Evolutionary conservation across 2,888 invertebrate species (phyloP), one percentile per base, ranked within the genome.

Genomic region (Drosophila rellima): DNA sequence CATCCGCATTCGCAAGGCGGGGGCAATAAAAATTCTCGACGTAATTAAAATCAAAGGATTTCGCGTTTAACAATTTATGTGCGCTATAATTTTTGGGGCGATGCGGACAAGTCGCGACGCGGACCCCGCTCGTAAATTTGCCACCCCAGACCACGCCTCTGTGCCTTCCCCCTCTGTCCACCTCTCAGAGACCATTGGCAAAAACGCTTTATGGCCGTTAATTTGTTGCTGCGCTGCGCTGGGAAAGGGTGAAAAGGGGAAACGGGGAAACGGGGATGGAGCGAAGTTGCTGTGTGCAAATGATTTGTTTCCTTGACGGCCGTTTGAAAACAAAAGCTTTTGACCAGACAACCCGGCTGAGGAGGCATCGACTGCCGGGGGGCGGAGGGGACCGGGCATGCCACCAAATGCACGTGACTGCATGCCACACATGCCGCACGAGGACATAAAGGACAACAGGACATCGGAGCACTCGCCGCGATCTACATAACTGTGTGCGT

Each of bases 221-320:
- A 86, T 86, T 86, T 86, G 85, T 77, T 86, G 17, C 13, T n/a
- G 10, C 20, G 3, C 11, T 45, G 31, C 31, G 17, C n/a, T 26
- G 59, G 52, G n/a, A n/a, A n/a, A n/a, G n/a, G n/a, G 6, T 23
- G 23, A 62, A 17, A 10, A 10, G 2, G 10, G 56, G 39, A n/a
- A n/a, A n/a, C n/a, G n/a, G 45, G 1, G 3, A 44, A 37, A 40
- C 20, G 13, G 44, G 20, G 10, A 18, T 11, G 8, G 15, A 23
- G 55, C 3, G 18, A 3, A 15, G 51, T 6, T 18, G 57, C 70
- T 79, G 82, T 82, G 85, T 85, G 85, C 83, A 87, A 89, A 90
- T 90, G 90, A 90, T 90, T 90, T 90, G 90, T 90, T 90, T 90
- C 90, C 86, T 82, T 90, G 81, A 85, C 77, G 77, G 82, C 79